Evolutionary conservation across 1,140 invertebrate species (phyloP).

Genomic region (Trichonephila clavata): DNA sequence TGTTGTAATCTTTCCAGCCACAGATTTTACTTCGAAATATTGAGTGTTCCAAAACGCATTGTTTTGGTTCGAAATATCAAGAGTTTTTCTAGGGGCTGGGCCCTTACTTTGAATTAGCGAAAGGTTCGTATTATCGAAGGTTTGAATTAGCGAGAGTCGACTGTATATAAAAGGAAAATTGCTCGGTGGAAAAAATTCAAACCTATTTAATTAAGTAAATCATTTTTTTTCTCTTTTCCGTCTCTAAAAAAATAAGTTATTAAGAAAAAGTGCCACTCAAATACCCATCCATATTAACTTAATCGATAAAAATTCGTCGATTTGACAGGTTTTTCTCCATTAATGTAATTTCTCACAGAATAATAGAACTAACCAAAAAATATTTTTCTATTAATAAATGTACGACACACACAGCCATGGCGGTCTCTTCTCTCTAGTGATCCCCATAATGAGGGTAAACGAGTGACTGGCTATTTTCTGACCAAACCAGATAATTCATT

Average conservation of each 20-base stretch:
- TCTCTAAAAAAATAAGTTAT: slow-evolving; percentile 1
- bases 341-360: background rate
- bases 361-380: slow-evolving; percentile 46
- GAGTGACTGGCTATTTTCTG: slow-evolving; percentile 47
- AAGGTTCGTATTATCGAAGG: too few relatives aligned
- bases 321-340: slow-evolving; percentile 60
- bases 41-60: too few relatives aligned
- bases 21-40: too few relatives aligned
- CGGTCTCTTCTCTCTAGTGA: background rate
- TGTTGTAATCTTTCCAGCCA: too few relatives aligned
- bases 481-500: slow-evolving; percentile 49
- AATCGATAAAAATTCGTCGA: slow-evolving; percentile 58
- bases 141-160: too few relatives aligned
- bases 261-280: background rate
- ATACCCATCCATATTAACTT: slow-evolving; percentile 10
- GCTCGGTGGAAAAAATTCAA: background rate
- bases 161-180: too few relatives aligned
- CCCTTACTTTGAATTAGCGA: too few relatives aligned
- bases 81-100: too few relatives aligned
- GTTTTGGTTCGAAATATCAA: too few relatives aligned
- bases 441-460: slow-evolving; percentile 14
- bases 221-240: too few relatives aligned
- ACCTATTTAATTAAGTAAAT: background rate
- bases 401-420: slow-evolving; percentile 5
- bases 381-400: slow-evolving; percentile 66